Evolutionary conservation across 2,888 invertebrate genomes (phyloP), one percentile per base, ranked within the genome.

Genomic region (Tetanocera ferruginea): DNA sequence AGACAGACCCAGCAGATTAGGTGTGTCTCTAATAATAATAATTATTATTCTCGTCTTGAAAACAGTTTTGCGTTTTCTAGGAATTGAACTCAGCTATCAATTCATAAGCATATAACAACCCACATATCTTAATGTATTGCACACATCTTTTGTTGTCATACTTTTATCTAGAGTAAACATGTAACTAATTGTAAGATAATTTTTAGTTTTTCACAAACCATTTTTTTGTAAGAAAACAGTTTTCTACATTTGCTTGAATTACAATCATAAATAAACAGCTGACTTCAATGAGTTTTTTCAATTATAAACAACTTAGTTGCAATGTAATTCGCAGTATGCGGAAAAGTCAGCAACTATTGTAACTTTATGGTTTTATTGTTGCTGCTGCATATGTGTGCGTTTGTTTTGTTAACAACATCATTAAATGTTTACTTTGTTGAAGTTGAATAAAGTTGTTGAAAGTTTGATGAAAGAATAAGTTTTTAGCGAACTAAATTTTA

Each of bases 341-440:
- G 9, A 19, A 5, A 19, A 23, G n/a, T 23, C 8, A 19, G 19
- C 9, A 19, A 19, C 14, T 23, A 55, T 19, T 19, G 19, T 5
- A 55, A 55, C 55, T 19, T 19, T 55, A 19, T 43, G 43, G 43
- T 11, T 43, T 43, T 14, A 43, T 43, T 43, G 43, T 11, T 43
- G 43, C 43, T 43, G 43, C 11, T 43, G 43, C 43, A 43, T 11
- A 43, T 1, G 14, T 43, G 2, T 14, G 28, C 60, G 25, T 25
- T 60, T 66, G 25, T 34, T 34, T n/a, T 31, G 64, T 66, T 37
- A 19, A 4, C 34, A 70, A n/a, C 19, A 17, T 25, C 25, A 28
- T 70, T 31, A 28, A 52, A 52, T 70, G 52, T 28, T 31, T 70
- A 51, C 70, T 14, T 43, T 49, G 19, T 19, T 67, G 67, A 19